Percentiles rank a stretch among this genome's conserved stretches.
Evolutionary conservation across 2,113 vertebrate species (phyloP).

Genomic region (Odocoileus hemionus): DNA sequence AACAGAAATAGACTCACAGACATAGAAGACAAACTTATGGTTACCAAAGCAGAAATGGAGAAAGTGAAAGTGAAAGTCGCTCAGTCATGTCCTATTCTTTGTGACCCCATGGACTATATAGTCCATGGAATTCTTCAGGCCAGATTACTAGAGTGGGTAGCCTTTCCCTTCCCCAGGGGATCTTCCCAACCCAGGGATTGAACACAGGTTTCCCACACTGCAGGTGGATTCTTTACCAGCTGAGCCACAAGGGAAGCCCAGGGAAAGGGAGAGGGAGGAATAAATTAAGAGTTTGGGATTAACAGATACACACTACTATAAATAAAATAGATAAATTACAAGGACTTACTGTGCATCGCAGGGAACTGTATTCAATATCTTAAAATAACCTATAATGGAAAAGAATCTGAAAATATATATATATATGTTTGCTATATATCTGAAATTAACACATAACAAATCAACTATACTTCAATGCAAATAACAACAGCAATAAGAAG

Average conservation of each 20-base stretch:
- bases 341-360: not conserved
- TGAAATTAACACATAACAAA: not conserved
- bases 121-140: not conserved
- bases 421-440: not conserved
- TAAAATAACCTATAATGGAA: not conserved
- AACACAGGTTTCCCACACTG: not conserved
- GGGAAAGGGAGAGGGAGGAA: not conserved
- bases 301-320: not conserved
- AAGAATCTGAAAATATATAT: not conserved
- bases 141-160: not conserved
- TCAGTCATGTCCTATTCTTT: not conserved
- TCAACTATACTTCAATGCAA: not conserved
- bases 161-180: not conserved
- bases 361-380: not conserved
- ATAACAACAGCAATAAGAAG: not conserved
- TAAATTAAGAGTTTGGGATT: not conserved
- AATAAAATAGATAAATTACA: not conserved
- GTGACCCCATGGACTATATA: not conserved
- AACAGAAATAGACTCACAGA: not conserved
- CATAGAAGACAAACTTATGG: not conserved
- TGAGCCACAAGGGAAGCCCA: not conserved
- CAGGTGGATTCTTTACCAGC: not conserved
- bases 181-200: not conserved
- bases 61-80: not conserved
- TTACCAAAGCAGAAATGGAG: not conserved